phyloP scores from a whole-genome alignment of 2,113 vertebrate species.

The Numida meleagris region DNA sequence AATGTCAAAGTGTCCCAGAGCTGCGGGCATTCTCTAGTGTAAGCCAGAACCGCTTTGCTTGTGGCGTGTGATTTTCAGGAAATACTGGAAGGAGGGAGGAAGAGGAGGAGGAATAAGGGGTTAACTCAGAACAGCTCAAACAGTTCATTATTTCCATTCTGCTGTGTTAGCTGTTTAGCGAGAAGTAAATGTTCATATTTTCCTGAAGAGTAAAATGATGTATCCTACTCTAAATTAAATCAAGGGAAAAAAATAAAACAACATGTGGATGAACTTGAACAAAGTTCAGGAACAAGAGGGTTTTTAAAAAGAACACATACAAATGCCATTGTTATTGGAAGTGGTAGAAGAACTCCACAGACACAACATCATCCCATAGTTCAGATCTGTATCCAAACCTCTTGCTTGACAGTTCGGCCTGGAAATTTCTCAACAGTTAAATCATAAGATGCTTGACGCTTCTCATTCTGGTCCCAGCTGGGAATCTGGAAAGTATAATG shows the following conservation, averaged over 20 bases:
- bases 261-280: neutral
- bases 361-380: neutral
- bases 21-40: neutral
- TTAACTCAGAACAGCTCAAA: conserved; percentile 10
- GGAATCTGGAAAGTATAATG: conserved; percentile 42
- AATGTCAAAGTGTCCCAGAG: neutral
- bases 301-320: neutral
- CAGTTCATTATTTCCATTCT: neutral
- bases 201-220: neutral
- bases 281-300: neutral
- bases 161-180: neutral
- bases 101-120: neutral
- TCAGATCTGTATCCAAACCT: conserved; percentile 29
- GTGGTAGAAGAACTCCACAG: neutral
- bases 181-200: neutral
- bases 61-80: neutral
- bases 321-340: conserved; percentile 9
- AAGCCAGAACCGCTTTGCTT: neutral
- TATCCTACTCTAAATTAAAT: neutral
- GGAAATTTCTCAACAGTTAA: conserved; percentile 39
- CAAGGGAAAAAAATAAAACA: neutral
- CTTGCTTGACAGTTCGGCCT: conserved; percentile 31
- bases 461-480: conserved; percentile 31
- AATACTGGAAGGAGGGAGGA: neutral
- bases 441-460: neutral